Conservation (phyloP, 2,113 vertebrate species). For the Chloropsis cyanopogon region DNA sequence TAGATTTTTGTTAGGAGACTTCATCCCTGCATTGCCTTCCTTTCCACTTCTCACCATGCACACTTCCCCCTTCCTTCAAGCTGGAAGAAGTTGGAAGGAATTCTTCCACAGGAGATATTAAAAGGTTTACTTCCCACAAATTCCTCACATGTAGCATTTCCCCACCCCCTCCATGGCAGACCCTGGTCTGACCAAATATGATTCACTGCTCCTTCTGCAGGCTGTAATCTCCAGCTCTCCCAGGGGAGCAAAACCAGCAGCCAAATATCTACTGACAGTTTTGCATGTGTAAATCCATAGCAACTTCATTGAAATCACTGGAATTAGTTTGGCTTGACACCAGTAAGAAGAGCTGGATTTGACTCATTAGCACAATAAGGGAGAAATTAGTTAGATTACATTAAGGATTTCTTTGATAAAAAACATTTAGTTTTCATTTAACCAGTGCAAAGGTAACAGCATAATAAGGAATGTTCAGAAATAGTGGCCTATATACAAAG, state of each 20-base stretch:
- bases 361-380: conserved; percentile 39
- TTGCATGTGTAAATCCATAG: conserved; percentile 37
- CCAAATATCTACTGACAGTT: background rate
- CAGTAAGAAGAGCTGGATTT: conserved; percentile 32
- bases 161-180: background rate
- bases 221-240: conserved; percentile 1
- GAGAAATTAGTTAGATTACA: conserved; percentile 38
- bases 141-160: background rate
- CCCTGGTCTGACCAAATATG: background rate
- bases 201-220: background rate
- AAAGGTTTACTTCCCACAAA: background rate
- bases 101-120: background rate
- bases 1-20: background rate
- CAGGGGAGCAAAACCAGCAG: background rate
- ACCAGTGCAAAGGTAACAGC: conserved; percentile 9
- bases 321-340: conserved; percentile 48
- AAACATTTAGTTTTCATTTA: conserved; percentile 47
- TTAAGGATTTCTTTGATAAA: conserved; percentile 49
- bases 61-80: background rate
- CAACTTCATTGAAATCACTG: conserved; percentile 14
- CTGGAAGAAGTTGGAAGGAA: background rate
- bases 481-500: background rate
- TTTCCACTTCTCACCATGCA: background rate
- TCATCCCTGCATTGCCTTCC: background rate
- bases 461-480: conserved; percentile 20